Evolutionary conservation across 2,113 vertebrate species (phyloP).

Genomic region (Parotia lawesii): DNA sequence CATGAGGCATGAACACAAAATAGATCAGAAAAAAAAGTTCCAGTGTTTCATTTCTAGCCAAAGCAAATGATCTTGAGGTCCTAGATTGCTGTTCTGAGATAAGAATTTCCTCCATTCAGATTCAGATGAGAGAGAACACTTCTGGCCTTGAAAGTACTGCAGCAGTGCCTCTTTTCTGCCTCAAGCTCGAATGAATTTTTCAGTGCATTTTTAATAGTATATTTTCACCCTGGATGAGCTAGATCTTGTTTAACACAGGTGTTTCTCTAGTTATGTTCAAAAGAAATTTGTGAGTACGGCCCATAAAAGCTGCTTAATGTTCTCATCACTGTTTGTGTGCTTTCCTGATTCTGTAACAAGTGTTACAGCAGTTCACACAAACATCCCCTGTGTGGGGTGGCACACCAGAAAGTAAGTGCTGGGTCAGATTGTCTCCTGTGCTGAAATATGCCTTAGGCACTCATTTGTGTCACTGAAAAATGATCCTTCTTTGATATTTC

Average conservation of each 20-base stretch:
- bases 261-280: constrained; percentile 9
- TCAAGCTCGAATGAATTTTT: background rate
- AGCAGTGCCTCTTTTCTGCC: background rate
- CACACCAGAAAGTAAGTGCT: background rate
- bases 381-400: background rate
- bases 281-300: background rate
- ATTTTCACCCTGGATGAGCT: background rate
- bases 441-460: background rate
- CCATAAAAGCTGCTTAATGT: background rate
- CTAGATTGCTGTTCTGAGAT: background rate
- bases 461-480: background rate
- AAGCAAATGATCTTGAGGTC: background rate
- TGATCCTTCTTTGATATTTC: background rate
- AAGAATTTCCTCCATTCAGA: background rate
- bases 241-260: background rate
- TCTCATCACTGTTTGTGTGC: background rate
- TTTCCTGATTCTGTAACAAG: background rate
- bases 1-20: background rate
- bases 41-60: background rate
- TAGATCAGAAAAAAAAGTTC: background rate
- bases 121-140: background rate
- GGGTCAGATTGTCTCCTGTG: background rate
- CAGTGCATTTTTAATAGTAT: background rate
- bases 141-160: background rate
- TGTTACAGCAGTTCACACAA: background rate